Conservation (phyloP, 2,888 invertebrate genomes). For the Fissipunctia ypsillon region DNA sequence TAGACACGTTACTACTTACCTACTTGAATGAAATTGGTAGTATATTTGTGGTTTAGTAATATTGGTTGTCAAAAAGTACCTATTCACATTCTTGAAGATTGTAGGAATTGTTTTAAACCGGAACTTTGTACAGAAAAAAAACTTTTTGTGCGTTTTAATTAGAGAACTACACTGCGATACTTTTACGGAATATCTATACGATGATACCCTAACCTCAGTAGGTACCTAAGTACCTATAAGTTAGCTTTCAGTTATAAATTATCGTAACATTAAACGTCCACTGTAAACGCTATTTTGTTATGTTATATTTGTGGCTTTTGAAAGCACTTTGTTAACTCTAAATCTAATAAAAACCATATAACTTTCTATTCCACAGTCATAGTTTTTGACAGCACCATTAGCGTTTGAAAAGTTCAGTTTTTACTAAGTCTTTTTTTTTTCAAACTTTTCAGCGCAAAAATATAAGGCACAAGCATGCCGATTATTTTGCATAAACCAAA, state of each 20-base stretch:
- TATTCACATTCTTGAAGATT: background rate
- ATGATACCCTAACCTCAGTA: background rate
- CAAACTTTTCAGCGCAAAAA: slow-evolving; percentile 15
- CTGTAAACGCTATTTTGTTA: background rate
- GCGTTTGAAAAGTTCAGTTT: slow-evolving; percentile 23
- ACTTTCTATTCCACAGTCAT: slow-evolving; percentile 16
- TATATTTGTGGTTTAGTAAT: background rate
- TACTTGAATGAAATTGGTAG: background rate
- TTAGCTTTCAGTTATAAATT: background rate
- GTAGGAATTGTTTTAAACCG: background rate
- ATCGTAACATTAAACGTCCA: background rate
- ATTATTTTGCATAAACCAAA: slow-evolving; percentile 39
- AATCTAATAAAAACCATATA: slow-evolving; percentile 45
- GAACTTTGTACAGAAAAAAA: background rate
- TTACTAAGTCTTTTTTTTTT: background rate
- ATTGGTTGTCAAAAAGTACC: background rate
- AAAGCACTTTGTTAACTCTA: slow-evolving; percentile 2
- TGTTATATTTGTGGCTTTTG: background rate
- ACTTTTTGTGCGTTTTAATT: background rate
- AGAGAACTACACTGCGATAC: background rate
- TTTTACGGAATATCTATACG: background rate
- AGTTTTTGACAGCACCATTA: slow-evolving; percentile 37
- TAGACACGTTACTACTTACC: background rate
- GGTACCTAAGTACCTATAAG: background rate
- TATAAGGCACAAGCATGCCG: background rate